Evolutionary conservation across 2,797 vertebrate species (phyloP).

Genomic region (Tachyglossus aculeatus): DNA sequence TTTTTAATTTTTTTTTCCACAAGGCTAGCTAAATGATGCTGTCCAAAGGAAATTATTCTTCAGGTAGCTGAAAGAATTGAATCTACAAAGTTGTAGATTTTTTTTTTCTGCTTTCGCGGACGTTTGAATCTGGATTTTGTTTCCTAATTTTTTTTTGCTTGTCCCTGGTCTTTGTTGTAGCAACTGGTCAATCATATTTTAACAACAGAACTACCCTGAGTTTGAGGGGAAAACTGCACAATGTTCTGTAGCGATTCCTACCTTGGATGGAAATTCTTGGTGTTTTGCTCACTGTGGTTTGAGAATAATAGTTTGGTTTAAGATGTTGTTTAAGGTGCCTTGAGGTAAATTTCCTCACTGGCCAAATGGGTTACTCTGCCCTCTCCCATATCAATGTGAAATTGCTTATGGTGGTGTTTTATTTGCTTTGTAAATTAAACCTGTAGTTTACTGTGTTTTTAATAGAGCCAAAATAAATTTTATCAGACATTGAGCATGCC

Average conservation of each 20-base stretch:
- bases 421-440: slow-evolving; percentile 58
- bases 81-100: too few species aligned
- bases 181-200: too few species aligned
- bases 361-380: slow-evolving; percentile 49
- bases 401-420: slow-evolving; percentile 41
- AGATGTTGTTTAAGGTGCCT: slow-evolving; percentile 25
- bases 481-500: too few species aligned
- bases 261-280: slow-evolving; percentile 20
- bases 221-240: slow-evolving; percentile 12
- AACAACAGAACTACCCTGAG: not conserved
- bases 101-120: too few species aligned
- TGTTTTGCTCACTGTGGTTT: slow-evolving; percentile 81
- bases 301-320: slow-evolving; percentile 66
- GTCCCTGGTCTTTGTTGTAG: slow-evolving; percentile 22
- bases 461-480: slow-evolving; percentile 2
- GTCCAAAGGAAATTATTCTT: not conserved
- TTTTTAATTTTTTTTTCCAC: too few species aligned
- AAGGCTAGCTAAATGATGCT: too few species aligned
- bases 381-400: slow-evolving; percentile 68
- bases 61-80: not conserved
- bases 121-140: too few species aligned
- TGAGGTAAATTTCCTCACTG: slow-evolving; percentile 49
- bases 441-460: slow-evolving; percentile 34
- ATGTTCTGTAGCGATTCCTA: slow-evolving; percentile 18
- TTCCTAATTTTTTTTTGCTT: not conserved